These are phyloP conservation scores for Neosalanx taihuensis DNA, from an alignment of 2,797 vertebrate species.

Conservation along the genomic window DNA sequence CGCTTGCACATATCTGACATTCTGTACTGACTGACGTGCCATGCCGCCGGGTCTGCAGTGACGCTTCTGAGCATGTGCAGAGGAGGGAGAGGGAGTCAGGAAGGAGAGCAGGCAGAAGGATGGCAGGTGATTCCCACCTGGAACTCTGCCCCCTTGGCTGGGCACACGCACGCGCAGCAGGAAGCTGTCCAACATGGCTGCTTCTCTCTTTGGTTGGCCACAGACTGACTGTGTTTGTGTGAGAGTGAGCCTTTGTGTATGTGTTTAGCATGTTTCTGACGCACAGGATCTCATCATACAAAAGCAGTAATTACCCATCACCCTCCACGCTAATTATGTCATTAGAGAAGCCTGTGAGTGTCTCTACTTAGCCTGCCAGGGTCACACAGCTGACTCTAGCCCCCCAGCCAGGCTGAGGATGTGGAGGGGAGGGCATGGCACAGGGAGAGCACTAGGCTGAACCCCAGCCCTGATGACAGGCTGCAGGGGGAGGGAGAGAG, in stretches of 20 bases:
- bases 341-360: constrained; percentile 49
- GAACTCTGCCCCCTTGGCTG: constrained; percentile 8
- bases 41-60: constrained; percentile 7
- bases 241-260: constrained; percentile 19
- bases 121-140: constrained; percentile 1
- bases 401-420: background rate
- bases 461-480: background rate
- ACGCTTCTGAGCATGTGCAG: background rate
- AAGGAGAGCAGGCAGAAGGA: background rate
- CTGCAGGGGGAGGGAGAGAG: background rate
- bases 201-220: background rate
- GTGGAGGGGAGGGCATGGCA: background rate
- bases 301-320: constrained; percentile 63
- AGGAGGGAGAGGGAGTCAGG: background rate
- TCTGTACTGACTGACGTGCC: constrained; percentile 17
- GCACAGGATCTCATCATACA: constrained; percentile 39
- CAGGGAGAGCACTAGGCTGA: background rate
- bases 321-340: constrained; percentile 58
- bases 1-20: constrained; percentile 6
- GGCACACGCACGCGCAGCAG: background rate
- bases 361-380: constrained; percentile 13
- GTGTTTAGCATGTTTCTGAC: constrained; percentile 31
- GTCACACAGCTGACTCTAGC: constrained; percentile 23
- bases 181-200: background rate
- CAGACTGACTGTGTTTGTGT: background rate